Evolutionary conservation across 2,888 invertebrate species (phyloP), one percentile per base, ranked within the genome.

Genomic region (Agrypnus murinus): DNA sequence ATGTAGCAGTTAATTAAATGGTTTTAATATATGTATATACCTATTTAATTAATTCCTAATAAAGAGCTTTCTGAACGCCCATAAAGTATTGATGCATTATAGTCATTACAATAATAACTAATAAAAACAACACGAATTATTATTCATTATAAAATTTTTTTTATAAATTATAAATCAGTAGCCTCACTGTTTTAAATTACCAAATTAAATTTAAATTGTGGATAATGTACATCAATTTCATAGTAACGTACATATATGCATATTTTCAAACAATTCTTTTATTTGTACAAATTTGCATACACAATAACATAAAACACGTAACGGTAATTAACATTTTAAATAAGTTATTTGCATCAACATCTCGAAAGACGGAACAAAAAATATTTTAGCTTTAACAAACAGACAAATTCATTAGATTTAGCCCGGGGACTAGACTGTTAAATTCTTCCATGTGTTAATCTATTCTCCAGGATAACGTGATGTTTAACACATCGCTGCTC

Each of bases 401-500:
- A 69, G 48, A 62, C 63, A 66, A 66, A 73, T 72, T 66, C 66
- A 72, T 72, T 72, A 63, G 69, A 43, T 71, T 64, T 71, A 59
- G 57, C 71, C 71, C 36, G 45, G 62, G 70, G 71, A 57, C 48
- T 32, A 38, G 48, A 69, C 63, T 71, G 71, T 68, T 65, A 65
- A 63, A 68, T 72, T 72, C 71, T 72, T 71, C 63, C 67, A 67
- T 66, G 74, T 76, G 74, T 76, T 75, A 74, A 75, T 72, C 71
- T 45, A 77, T 76, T 75, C 76, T 73, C 64, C 65, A 67, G 63
- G 53, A 72, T 74, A 76, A 75, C 65, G 70, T 69, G 73, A 74
- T 74, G 70, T 76, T 76, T 75, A 73, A 73, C 71, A 80, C 81
- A 79, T 78, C 77, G 79, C 64, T 79, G 81, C 70, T 40, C 78